Conservation (phyloP, 2,888 invertebrate species). For the Synergus itoensis region DNA sequence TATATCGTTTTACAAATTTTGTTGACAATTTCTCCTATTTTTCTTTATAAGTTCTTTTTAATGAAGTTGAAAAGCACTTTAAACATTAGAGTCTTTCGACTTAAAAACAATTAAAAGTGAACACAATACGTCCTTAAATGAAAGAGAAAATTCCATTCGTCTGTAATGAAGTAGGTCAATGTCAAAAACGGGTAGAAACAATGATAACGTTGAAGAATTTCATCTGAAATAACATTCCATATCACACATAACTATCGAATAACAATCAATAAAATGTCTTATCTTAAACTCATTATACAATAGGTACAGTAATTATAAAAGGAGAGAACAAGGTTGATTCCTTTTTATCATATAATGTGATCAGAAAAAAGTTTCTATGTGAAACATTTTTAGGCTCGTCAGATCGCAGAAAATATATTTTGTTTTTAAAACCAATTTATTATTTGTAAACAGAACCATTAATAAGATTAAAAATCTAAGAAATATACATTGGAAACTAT, state of each 20-base stretch:
- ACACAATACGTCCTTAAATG: background rate
- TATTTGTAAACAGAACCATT: background rate
- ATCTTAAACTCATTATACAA: background rate
- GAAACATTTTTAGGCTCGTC: no score
- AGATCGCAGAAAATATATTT: background rate
- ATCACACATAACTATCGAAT: background rate
- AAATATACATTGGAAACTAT: background rate
- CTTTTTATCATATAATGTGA: background rate
- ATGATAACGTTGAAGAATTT: background rate
- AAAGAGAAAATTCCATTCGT: background rate
- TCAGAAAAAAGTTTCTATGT: background rate
- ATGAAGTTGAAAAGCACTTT: background rate
- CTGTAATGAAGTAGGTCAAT: background rate
- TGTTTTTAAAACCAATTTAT: background rate
- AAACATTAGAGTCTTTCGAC: no score
- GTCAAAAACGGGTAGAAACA: background rate
- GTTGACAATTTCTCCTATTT: background rate
- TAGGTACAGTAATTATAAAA: background rate
- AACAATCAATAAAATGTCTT: background rate
- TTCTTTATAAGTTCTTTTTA: background rate
- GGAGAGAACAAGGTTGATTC: background rate
- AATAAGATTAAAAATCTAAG: no score
- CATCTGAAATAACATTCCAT: background rate
- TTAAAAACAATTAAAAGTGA: no score
- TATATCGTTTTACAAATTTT: background rate